A percentile compares a stretch with the other conserved stretches of the same genome.
Evolutionary conservation across 2,888 invertebrate species (phyloP).

Genomic region (Latrodectus elegans): DNA sequence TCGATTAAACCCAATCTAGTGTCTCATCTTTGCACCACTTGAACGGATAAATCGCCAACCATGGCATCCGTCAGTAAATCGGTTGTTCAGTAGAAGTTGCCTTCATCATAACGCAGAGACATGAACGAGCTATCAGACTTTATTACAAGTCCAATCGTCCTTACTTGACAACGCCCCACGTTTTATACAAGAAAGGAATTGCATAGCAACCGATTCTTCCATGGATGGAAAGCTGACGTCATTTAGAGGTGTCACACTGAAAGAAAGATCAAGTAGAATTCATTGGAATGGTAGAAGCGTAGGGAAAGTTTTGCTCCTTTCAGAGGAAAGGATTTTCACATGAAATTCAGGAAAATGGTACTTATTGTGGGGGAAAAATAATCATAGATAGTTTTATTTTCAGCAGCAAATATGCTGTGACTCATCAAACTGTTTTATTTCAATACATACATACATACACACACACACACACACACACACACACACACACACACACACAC

Average conservation of each 20-base stretch:
- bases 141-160: constrained; percentile 58
- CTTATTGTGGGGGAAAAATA: background rate
- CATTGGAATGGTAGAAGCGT: constrained; percentile 17
- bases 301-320: background rate
- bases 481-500: rapidly evolving
- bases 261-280: constrained; percentile 33
- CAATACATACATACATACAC: too few species aligned
- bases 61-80: constrained; percentile 10
- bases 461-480: rapidly evolving
- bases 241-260: constrained; percentile 16
- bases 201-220: constrained; percentile 48
- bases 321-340: background rate
- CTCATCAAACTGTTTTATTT: too few species aligned
- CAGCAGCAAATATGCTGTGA: background rate
- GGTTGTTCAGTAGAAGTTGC: background rate
- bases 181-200: constrained; percentile 40
- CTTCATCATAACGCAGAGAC: constrained; percentile 33
- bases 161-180: constrained; percentile 49
- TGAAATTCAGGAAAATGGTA: background rate
- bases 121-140: constrained; percentile 54
- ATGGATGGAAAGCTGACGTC: constrained; percentile 12
- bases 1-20: background rate
- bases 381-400: background rate
- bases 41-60: constrained; percentile 28
- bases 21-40: background rate